Evolutionary conservation across 2,888 invertebrate species (phyloP).

Genomic region (Helleia helle): DNA sequence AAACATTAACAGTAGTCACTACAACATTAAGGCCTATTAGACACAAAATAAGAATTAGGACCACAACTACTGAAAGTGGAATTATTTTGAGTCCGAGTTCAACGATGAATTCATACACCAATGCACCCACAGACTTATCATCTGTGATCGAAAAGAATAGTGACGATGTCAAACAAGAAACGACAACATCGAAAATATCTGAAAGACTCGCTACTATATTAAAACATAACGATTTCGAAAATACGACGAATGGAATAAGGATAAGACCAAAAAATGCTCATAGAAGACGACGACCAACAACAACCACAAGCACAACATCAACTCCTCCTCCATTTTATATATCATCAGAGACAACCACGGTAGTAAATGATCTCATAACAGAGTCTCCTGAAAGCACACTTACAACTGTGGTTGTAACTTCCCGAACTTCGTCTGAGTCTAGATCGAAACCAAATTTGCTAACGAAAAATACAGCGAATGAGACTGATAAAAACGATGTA

Average conservation of each 20-base stretch:
- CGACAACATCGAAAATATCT: conserved; percentile 37
- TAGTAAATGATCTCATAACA: conserved; percentile 17
- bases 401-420: conserved; percentile 50
- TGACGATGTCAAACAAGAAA: conserved; percentile 28
- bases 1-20: conserved; percentile 25
- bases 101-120: conserved; percentile 24
- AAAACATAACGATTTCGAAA: conserved; percentile 38
- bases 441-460: conserved; percentile 37
- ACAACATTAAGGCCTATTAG: conserved; percentile 34
- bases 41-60: conserved; percentile 56
- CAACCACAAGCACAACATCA: conserved; percentile 47
- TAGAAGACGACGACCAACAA: conserved; percentile 58
- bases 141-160: conserved; percentile 36
- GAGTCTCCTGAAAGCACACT: conserved; percentile 31
- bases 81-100: conserved; percentile 29
- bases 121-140: conserved; percentile 40
- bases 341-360: conserved; percentile 18
- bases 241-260: conserved; percentile 34
- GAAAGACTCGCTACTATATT: conserved; percentile 43
- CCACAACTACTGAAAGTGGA: conserved; percentile 51
- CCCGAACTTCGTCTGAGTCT: conserved; percentile 59
- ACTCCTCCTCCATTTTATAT: conserved; percentile 23
- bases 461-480: conserved; percentile 28
- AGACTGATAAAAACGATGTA: conserved; percentile 26
- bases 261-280: conserved; percentile 47